Evolutionary conservation across 1,140 invertebrate species (phyloP).

Genomic region (Drosophila pruinosa): DNA sequence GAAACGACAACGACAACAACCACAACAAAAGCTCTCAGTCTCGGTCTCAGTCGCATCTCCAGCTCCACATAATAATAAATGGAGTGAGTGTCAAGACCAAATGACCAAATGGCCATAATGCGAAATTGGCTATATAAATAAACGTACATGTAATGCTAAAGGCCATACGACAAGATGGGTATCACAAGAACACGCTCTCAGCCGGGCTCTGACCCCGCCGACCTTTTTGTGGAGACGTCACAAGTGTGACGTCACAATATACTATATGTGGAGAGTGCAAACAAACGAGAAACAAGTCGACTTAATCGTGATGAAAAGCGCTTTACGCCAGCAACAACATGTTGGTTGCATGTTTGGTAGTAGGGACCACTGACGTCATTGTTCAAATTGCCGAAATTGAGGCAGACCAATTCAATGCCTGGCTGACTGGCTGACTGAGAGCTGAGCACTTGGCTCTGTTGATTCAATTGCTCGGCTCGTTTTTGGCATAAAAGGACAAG

Average conservation of each 20-base stretch:
- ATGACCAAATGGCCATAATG: slow-evolving; percentile 44
- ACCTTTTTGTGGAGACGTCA: slow-evolving; percentile 42
- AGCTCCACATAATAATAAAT: slow-evolving; percentile 17
- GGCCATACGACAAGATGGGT: slow-evolving; percentile 19
- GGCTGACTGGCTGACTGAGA: slow-evolving; percentile 31
- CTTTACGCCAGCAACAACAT: slow-evolving; percentile 14
- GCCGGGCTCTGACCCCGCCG: neutral
- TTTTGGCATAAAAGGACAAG: slow-evolving; percentile 46
- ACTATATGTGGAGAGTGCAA: neutral
- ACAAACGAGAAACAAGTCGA: neutral
- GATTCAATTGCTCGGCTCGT: slow-evolving; percentile 64
- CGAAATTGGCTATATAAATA: slow-evolving; percentile 39
- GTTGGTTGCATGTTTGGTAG: neutral
- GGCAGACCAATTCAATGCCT: slow-evolving; percentile 11
- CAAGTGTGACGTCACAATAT: slow-evolving; percentile 26
- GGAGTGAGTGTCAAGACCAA: slow-evolving; percentile 11
- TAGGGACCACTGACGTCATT: slow-evolving; percentile 52
- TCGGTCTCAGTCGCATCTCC: neutral
- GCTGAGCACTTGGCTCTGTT: slow-evolving; percentile 46
- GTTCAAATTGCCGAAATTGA: slow-evolving; percentile 46
- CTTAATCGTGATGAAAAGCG: neutral
- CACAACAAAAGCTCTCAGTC: neutral
- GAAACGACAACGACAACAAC: slow-evolving; percentile 40
- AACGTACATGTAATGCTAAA: slow-evolving; percentile 24
- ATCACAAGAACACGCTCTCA: neutral